Conservation (phyloP, 2,888 invertebrate genomes). For the Tetanocera ferruginea region DNA sequence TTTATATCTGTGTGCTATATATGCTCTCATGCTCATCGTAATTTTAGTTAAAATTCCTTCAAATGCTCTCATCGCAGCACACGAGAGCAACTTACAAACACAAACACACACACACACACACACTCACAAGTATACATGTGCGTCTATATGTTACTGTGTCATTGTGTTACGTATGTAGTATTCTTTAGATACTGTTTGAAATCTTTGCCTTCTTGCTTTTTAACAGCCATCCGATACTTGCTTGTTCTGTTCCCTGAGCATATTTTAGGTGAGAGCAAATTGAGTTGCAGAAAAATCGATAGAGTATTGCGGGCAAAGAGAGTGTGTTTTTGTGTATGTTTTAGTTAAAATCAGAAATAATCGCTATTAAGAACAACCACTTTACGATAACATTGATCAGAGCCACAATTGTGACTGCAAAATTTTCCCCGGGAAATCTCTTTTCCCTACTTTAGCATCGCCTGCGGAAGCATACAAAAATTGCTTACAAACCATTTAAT, state of each 20-base stretch:
- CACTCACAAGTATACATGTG: neutral
- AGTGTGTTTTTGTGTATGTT: neutral
- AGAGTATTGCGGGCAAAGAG: neutral
- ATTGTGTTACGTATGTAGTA: slow-evolving; percentile 29
- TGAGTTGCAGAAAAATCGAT: neutral
- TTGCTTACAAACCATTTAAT: too few species aligned
- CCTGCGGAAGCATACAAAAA: too few species aligned
- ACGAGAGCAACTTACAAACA: too few species aligned
- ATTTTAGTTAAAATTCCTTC: too few species aligned
- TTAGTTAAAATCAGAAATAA: neutral
- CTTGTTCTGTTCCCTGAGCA: neutral
- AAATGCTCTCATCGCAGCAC: too few species aligned
- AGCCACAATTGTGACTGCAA: neutral
- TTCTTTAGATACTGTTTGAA: neutral
- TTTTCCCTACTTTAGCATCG: neutral
- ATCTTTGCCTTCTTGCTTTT: neutral
- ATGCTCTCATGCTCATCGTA: too few species aligned
- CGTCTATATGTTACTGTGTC: slow-evolving; percentile 42
- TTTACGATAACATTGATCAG: slow-evolving; percentile 45
- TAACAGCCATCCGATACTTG: neutral
- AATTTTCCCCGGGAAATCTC: neutral
- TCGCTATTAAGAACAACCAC: slow-evolving; percentile 56
- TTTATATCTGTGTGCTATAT: neutral
- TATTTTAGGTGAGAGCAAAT: neutral
- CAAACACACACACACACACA: too few species aligned